These are phyloP conservation scores for Speoplatyrhinus poulsoni DNA, from an alignment of 2,113 vertebrate species.

Conservation along the genomic window DNA sequence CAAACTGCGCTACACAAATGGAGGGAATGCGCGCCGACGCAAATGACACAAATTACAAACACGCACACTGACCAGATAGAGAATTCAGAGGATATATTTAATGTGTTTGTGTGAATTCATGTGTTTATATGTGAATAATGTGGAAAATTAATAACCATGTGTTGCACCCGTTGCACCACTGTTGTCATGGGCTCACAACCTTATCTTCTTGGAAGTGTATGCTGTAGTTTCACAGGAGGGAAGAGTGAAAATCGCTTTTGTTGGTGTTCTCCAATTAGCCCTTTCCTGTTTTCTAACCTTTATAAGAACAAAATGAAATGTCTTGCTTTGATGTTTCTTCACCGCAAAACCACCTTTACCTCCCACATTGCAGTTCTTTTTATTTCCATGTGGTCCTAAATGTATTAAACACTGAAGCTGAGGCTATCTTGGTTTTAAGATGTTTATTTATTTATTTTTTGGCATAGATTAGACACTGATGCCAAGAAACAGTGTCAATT, in stretches of 20 bases:
- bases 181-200: background rate
- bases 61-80: background rate
- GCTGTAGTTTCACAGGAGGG: background rate
- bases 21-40: background rate
- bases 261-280: constrained; percentile 28
- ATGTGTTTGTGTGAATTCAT: background rate
- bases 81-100: background rate
- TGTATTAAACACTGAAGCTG: constrained; percentile 24
- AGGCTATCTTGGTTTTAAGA: constrained; percentile 21
- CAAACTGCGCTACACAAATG: background rate
- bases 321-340: constrained; percentile 45
- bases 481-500: constrained; percentile 56
- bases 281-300: constrained; percentile 46
- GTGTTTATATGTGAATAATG: background rate
- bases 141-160: background rate
- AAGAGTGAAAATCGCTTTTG: constrained; percentile 6
- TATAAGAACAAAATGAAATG: constrained; percentile 50
- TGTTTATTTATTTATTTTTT: background rate
- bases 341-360: constrained; percentile 40
- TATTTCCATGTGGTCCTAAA: constrained; percentile 34
- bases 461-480: constrained; percentile 39
- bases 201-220: background rate
- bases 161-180: background rate
- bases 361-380: constrained; percentile 46
- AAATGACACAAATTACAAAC: constrained; percentile 9